A percentile compares a stretch with the other conserved stretches of the same genome.
phyloP scores from a whole-genome alignment of 2,888 invertebrate genomes.

The Hemicrepidius hirtus region DNA sequence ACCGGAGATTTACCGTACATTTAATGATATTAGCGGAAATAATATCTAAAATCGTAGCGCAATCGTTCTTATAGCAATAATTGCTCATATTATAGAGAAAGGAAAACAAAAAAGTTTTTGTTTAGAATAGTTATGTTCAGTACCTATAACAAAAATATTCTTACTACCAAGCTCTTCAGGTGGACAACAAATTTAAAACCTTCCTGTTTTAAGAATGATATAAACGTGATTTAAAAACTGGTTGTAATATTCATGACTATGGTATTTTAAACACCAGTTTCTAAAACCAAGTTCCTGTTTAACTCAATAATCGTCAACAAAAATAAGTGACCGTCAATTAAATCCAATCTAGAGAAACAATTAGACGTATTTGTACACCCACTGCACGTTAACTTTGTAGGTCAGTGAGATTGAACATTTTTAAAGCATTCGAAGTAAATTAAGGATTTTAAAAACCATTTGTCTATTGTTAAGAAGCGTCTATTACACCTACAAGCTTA shows the following conservation, averaged over 20 bases:
- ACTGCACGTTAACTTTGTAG: constrained; percentile 30
- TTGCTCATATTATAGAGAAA: too few relatives aligned
- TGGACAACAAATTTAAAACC: too few relatives aligned
- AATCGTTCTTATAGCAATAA: background rate
- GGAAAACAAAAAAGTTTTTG: too few relatives aligned
- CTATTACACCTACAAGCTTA: constrained; percentile 15
- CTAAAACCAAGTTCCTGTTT: constrained; percentile 4
- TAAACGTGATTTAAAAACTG: too few relatives aligned
- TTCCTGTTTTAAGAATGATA: background rate
- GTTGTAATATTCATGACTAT: background rate
- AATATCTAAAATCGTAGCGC: background rate
- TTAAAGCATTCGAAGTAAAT: background rate
- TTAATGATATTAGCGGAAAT: constrained; percentile 1
- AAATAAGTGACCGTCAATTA: constrained; percentile 16
- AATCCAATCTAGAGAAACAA: constrained; percentile 21
- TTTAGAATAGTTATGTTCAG: too few relatives aligned
- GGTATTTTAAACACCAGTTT: background rate
- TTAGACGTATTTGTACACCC: constrained; percentile 29
- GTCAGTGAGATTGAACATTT: constrained; percentile 24
- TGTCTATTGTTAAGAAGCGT: constrained; percentile 15
- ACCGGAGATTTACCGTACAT: too few relatives aligned
- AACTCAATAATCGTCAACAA: background rate
- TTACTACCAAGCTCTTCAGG: too few relatives aligned
- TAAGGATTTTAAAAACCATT: constrained; percentile 19
- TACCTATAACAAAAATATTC: too few relatives aligned